Conservation (phyloP, 2,113 vertebrate species). For the Psilopsiagon aurifrons region DNA sequence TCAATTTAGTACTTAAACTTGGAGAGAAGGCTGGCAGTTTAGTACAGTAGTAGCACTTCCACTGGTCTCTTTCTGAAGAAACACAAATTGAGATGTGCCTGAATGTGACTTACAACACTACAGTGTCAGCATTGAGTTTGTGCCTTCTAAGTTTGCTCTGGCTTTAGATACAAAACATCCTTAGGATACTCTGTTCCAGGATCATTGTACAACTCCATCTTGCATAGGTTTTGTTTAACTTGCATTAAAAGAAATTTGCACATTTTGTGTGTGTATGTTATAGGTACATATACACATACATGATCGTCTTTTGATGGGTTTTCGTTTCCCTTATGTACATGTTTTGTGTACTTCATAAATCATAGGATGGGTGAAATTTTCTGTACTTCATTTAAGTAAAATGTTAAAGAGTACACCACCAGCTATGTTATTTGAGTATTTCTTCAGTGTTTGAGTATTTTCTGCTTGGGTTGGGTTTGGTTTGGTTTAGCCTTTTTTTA, state of each 20-base stretch:
- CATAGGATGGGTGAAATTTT: conserved; percentile 59
- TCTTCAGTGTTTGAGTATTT: conserved; percentile 40
- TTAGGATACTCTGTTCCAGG: conserved; percentile 20
- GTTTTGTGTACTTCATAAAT: conserved; percentile 71
- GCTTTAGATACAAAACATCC: conserved; percentile 27
- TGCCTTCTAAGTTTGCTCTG: conserved; percentile 79
- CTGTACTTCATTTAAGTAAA: conserved; percentile 73
- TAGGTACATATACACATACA: neutral
- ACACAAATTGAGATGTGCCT: conserved; percentile 37
- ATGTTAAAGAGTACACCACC: conserved; percentile 36
- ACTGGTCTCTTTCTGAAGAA: conserved; percentile 20
- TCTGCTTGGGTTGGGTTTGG: neutral
- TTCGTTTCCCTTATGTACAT: conserved; percentile 68
- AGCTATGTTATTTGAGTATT: conserved; percentile 35
- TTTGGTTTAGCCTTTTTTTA: neutral
- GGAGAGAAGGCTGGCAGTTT: conserved; percentile 45
- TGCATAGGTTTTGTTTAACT: conserved; percentile 44
- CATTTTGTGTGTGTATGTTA: conserved; percentile 57
- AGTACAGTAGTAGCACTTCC: conserved; percentile 15
- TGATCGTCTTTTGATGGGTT: conserved; percentile 52
- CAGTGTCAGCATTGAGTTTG: conserved; percentile 66
- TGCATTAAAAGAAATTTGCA: conserved; percentile 70
- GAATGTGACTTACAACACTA: conserved; percentile 48
- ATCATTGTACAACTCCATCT: conserved; percentile 11
- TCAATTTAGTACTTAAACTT: conserved; percentile 34